phyloP scores from a whole-genome alignment of 2,113 vertebrate species.

The Oxyruncus cristatus region DNA sequence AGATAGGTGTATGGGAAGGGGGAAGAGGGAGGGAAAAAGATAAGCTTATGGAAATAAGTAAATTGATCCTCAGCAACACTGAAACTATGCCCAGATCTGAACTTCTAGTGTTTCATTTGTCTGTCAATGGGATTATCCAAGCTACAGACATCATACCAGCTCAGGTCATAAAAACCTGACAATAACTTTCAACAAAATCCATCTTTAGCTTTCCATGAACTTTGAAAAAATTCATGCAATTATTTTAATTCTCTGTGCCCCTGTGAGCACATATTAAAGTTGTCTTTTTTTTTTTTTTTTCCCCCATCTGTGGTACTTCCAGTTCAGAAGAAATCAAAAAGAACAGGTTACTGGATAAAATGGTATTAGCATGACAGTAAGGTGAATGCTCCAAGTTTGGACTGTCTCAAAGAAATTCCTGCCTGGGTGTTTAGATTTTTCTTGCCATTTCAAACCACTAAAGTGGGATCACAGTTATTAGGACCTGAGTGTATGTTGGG shows the following conservation, averaged over 20 bases:
- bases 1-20: not conserved
- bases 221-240: not conserved
- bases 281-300: not conserved
- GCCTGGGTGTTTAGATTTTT: not conserved
- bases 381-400: not conserved
- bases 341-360: not conserved
- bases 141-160: not conserved
- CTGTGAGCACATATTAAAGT: not conserved
- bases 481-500: not conserved
- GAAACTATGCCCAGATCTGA: not conserved
- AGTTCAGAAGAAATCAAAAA: not conserved
- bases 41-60: conserved; percentile 39
- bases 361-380: not conserved
- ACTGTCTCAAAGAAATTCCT: not conserved
- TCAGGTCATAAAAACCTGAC: not conserved
- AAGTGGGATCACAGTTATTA: not conserved
- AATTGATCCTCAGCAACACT: conserved; percentile 45
- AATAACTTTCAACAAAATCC: not conserved
- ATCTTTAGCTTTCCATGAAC: not conserved
- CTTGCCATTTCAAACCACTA: not conserved
- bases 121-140: not conserved
- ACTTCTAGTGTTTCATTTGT: conserved; percentile 17
- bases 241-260: not conserved
- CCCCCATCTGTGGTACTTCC: not conserved
- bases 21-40: not conserved